phyloP scores from a whole-genome alignment of 2,113 vertebrate species.

The Stegostoma tigrinum region DNA sequence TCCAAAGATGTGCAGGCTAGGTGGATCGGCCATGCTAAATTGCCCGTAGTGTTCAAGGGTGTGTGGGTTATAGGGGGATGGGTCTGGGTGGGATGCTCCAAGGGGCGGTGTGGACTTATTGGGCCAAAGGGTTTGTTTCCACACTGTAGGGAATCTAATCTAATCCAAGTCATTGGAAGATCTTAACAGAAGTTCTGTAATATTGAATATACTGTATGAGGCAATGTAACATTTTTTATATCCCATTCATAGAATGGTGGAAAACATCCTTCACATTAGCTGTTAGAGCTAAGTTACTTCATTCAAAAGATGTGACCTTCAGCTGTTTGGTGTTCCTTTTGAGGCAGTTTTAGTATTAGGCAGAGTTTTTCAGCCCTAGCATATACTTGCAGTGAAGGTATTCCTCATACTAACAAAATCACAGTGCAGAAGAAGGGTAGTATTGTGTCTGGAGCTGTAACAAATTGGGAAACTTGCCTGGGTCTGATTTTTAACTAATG shows the following conservation, averaged over 20 bases:
- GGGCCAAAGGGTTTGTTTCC: no score
- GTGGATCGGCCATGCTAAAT: no score
- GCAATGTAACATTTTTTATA: not conserved
- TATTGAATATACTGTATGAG: not conserved
- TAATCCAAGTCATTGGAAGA: not conserved
- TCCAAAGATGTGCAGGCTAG: no score
- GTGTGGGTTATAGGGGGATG: no score
- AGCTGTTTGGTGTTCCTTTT: not conserved
- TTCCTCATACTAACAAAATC: not conserved
- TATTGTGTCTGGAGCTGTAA: no score
- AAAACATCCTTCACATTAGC: not conserved
- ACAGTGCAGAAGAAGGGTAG: not conserved
- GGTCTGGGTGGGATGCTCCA: no score
- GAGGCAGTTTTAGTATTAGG: not conserved
- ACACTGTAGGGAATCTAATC: no score
- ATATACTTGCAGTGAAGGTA: not conserved
- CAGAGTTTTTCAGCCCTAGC: not conserved
- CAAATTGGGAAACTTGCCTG: no score
- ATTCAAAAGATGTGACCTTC: not conserved
- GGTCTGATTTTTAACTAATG: not conserved
- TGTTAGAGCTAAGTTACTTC: not conserved
- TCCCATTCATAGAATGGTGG: not conserved
- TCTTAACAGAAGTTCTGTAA: not conserved
- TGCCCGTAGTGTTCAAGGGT: no score
- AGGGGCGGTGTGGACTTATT: no score